Evolutionary conservation across 1,140 invertebrate species (phyloP).

Genomic region (Steinernema feltiae): DNA sequence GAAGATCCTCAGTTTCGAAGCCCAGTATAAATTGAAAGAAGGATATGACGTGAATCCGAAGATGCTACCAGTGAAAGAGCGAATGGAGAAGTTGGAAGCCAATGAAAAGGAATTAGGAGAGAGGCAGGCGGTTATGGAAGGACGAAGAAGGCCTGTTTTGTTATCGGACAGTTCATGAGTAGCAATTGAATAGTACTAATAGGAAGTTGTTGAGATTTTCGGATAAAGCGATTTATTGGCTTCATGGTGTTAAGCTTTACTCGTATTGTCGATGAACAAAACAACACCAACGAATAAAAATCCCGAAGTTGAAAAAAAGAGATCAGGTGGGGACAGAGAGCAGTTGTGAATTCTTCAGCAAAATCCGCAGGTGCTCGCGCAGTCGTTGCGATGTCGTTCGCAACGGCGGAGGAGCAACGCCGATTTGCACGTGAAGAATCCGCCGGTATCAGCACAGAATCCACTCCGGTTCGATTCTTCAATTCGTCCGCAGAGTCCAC

Average conservation of each 20-base stretch:
- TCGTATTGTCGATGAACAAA: too few relatives aligned
- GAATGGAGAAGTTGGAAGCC: slow-evolving; percentile 27
- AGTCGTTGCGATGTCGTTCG: not conserved
- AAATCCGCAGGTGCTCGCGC: not conserved
- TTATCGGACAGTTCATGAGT: not conserved
- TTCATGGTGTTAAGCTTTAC: too few relatives aligned
- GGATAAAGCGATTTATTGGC: not conserved
- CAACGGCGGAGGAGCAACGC: not conserved
- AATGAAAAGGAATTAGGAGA: not conserved
- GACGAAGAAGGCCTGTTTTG: not conserved
- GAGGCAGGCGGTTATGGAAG: not conserved
- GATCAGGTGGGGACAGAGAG: not conserved
- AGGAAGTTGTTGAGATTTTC: not conserved
- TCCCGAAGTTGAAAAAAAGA: too few relatives aligned
- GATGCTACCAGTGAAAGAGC: slow-evolving; percentile 48
- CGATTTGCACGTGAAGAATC: not conserved
- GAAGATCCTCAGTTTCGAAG: slow-evolving; percentile 49
- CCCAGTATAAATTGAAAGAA: slow-evolving; percentile 35
- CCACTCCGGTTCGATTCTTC: not conserved
- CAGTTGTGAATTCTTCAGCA: too few relatives aligned
- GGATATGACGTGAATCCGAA: slow-evolving; percentile 45
- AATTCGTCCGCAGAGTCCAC: not conserved
- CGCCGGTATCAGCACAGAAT: not conserved
- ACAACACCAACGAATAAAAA: too few relatives aligned
- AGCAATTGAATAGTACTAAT: too few relatives aligned